Evolutionary conservation across 2,888 invertebrate genomes (phyloP), one percentile per base, ranked within the genome.

Genomic region (Electrophaes corylata): DNA sequence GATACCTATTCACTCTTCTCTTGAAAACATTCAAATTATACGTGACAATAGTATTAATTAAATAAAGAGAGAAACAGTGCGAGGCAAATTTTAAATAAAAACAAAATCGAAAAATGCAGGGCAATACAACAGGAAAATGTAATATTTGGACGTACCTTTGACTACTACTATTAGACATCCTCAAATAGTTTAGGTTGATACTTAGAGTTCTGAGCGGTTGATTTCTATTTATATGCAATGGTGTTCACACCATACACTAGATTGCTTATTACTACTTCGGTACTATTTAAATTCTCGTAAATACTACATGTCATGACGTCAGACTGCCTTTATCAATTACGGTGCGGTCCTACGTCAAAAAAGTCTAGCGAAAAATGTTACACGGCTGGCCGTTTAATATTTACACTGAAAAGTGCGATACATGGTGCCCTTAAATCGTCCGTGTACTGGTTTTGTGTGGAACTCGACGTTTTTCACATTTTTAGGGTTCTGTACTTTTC

Each of bases 311-410:
- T 86, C 85, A 84, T 75, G 85, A 79, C 73, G 71, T 50, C 60
- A 73, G 77, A 70, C 78, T 79, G 83, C 89, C 87, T 88, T 88
- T 87, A 89, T 88, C 90, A 90, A 88, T 89, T 88, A 89, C 85
- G 81, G 73, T 70, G 73, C 74, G 77, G 73, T 74, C 72, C 76
- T 73, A 75, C 76, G 81, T 79, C 79, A 81, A 81, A 88, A 75
- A 81, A 83, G 78, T 74, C 69, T 73, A 75, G 70, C 70, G 72
- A 66, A 76, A 67, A 76, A 69, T 72, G 74, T 77, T 83, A 78
- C 75, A 74, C 56, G 71, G 57, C 54, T 69, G 70, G 74, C 67
- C 78, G 72, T 83, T 84, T 82, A 78, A 82, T 85, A 84, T 86
- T 87, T 78, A 80, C 74, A 68, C 61, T 69, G 71, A 71, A 64